Evolutionary conservation across 2,113 vertebrate species (phyloP).

Genomic region (Acanthisitta chloris): DNA sequence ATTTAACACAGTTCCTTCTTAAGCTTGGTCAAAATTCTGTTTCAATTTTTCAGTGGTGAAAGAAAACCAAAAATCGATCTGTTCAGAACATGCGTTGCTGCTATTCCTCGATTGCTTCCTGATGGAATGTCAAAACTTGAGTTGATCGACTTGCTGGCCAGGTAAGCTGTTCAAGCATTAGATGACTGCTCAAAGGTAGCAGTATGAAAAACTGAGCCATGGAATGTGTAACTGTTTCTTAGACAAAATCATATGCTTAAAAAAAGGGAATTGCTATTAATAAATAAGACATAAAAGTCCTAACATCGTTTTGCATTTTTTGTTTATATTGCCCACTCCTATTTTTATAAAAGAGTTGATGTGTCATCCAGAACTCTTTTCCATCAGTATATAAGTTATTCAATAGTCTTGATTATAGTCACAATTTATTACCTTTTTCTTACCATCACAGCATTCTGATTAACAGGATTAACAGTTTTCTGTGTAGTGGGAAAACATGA

Average conservation of each 20-base stretch:
- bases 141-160: slow-evolving; percentile 92
- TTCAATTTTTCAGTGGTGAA: slow-evolving; percentile 84
- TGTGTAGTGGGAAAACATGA: not conserved
- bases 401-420: not conserved
- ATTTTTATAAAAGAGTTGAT: not conserved
- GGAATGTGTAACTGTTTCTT: not conserved
- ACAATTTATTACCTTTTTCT: not conserved
- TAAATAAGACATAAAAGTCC: not conserved
- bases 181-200: not conserved
- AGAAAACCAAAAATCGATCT: slow-evolving; percentile 98
- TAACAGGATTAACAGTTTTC: not conserved
- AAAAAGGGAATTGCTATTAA: not conserved
- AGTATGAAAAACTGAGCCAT: not conserved
- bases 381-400: not conserved
- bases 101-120: slow-evolving; percentile 94
- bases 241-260: not conserved
- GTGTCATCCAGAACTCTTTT: not conserved
- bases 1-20: not conserved
- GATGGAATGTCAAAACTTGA: slow-evolving; percentile 98
- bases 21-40: not conserved
- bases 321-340: not conserved
- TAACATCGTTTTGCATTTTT: not conserved
- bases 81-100: slow-evolving; percentile 96
- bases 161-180: slow-evolving; percentile 71
- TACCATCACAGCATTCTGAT: not conserved